These are phyloP conservation scores for Orthosia cruda DNA, from an alignment of 2,888 invertebrate species.

Conservation along the genomic window DNA sequence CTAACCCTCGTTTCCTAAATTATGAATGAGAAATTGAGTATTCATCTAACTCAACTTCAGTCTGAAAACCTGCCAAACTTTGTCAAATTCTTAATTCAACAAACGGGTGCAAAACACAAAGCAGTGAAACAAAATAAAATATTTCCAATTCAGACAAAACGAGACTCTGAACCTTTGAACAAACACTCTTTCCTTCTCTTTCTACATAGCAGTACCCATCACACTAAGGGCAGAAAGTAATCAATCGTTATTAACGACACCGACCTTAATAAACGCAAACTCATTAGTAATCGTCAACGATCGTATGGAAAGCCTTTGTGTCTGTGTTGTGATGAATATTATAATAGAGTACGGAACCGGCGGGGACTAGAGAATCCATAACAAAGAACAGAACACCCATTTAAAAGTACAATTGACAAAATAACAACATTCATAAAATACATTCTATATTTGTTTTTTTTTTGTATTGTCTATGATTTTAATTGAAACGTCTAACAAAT, in stretches of 20 bases:
- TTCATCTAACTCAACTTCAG: too few species aligned
- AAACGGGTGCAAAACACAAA: not conserved
- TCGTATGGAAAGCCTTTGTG: conserved; percentile 37
- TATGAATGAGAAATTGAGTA: too few species aligned
- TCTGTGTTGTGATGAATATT: conserved; percentile 53
- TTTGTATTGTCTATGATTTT: too few species aligned
- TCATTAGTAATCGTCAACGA: conserved; percentile 59
- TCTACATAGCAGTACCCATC: conserved; percentile 32
- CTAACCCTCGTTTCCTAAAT: not conserved
- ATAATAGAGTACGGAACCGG: not conserved
- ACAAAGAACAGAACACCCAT: too few species aligned
- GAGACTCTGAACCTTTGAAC: not conserved
- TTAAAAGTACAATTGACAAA: too few species aligned
- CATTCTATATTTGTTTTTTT: too few species aligned
- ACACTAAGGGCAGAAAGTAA: conserved; percentile 39
- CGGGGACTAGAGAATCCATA: not conserved
- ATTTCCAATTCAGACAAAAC: conserved; percentile 7
- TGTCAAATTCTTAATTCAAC: too few species aligned
- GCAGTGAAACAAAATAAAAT: not conserved
- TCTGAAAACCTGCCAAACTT: too few species aligned
- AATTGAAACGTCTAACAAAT: too few species aligned
- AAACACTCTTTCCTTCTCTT: conserved; percentile 16
- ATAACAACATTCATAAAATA: too few species aligned
- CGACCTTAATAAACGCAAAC: conserved; percentile 61
- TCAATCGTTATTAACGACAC: conserved; percentile 60